These are phyloP conservation scores for Hymenochirus boettgeri DNA, from an alignment of 2,113 vertebrate species.

Conservation along the genomic window DNA sequence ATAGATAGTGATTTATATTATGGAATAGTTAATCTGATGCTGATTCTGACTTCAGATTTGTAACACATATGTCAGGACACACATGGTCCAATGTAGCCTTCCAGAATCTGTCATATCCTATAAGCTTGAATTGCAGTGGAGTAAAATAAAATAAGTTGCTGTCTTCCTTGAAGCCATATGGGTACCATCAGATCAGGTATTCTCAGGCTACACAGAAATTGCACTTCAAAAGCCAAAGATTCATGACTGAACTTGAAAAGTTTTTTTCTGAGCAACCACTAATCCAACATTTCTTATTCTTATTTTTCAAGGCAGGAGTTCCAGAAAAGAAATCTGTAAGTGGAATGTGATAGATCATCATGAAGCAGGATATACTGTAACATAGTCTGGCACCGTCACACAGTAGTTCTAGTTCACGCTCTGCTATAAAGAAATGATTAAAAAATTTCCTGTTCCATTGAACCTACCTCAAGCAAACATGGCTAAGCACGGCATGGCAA, in stretches of 20 bases:
- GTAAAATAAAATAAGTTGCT: not conserved
- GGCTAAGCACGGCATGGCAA: too few relatives aligned
- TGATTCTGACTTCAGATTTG: not conserved
- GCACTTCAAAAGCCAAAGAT: slow-evolving; percentile 9
- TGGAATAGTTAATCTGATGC: not conserved
- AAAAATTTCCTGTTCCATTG: too few relatives aligned
- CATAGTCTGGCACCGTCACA: slow-evolving; percentile 1
- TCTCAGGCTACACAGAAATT: slow-evolving; percentile 4
- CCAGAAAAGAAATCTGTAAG: not conserved
- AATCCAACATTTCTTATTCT: slow-evolving; percentile 9
- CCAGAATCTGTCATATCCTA: not conserved
- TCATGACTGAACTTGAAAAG: slow-evolving; percentile 25
- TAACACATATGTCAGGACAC: not conserved
- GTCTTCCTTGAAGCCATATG: slow-evolving; percentile 5
- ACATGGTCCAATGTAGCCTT: not conserved
- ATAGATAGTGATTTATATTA: not conserved
- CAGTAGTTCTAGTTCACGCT: not conserved
- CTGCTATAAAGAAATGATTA: not conserved
- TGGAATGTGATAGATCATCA: slow-evolving; percentile 7
- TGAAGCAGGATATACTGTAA: not conserved
- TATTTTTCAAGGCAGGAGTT: not conserved
- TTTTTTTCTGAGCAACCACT: slow-evolving; percentile 20
- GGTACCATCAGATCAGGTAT: slow-evolving; percentile 14
- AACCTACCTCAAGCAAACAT: too few relatives aligned
- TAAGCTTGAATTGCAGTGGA: not conserved